Percentiles rank a stretch among this genome's conserved stretches.
Evolutionary conservation across 2,888 invertebrate genomes (phyloP).

Genomic region (Xestoiulus laeticollis): DNA sequence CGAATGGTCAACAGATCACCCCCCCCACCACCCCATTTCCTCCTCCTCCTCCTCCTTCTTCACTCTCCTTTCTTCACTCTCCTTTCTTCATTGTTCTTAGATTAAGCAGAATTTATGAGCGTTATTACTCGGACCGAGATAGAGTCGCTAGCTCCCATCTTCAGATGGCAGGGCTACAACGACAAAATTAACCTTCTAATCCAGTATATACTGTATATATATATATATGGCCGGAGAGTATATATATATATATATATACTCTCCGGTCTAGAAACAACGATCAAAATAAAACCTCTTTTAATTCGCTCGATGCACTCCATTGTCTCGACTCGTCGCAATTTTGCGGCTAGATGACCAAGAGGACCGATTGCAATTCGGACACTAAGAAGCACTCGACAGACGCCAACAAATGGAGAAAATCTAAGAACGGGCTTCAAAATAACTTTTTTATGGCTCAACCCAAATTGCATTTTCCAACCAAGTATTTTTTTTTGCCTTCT

Average conservation of each 20-base stretch:
- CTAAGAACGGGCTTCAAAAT: background rate
- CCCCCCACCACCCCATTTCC: background rate
- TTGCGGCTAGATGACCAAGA: background rate
- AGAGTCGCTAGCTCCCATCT: background rate
- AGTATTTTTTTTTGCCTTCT: background rate
- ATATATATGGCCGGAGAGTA: no score
- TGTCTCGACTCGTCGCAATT: background rate
- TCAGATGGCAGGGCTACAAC: background rate
- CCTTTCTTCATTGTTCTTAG: constrained; percentile 32
- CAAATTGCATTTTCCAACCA: constrained; percentile 8
- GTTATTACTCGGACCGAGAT: constrained; percentile 17
- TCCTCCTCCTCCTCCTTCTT: background rate
- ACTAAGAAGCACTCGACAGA: background rate
- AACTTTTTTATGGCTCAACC: constrained; percentile 32
- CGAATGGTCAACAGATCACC: no score
- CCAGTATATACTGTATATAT: background rate
- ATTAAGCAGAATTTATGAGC: background rate
- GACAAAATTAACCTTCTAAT: constrained; percentile 43
- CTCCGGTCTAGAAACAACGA: background rate
- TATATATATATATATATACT: no score
- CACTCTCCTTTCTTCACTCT: background rate
- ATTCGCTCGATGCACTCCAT: constrained; percentile 12
- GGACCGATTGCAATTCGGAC: background rate
- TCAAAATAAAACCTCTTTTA: constrained; percentile 41
- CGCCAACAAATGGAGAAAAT: background rate